Evolutionary conservation across 2,888 invertebrate species (phyloP), one percentile per base, ranked within the genome.

Genomic region (Willowsia nigromaculata): DNA sequence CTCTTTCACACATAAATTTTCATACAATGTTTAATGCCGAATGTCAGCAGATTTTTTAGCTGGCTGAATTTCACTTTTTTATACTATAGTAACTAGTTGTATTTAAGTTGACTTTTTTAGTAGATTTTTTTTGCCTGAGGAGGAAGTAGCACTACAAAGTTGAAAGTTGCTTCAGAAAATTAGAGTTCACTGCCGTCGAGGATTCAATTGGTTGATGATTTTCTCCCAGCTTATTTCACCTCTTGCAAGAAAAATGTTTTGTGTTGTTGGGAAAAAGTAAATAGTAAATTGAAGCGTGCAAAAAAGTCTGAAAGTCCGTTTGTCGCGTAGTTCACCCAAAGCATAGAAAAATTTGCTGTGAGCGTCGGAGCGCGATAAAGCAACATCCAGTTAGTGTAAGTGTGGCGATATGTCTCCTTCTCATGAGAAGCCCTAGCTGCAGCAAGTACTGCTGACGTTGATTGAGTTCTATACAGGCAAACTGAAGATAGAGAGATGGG

Each of bases 381-480:
- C 65, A n/a, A 27, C 82, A 43, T 59, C 27, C 47, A 56, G 43
- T 74, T 37, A 47, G 74, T 13, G 43, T 71, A 83, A 27, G 68
- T 43, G 80, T 47, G 50, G 15, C 78, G 6, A 50, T 53, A 81
- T 71, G 50, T 85, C 22, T 50, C 40, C 25, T 71, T 71, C 71
- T 43, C 25, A 4, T 18, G 11, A n/a, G n/a, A n/a, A n/a, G n/a
- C n/a, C n/a, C n/a, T n/a, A 18, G 33, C 53, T 50, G 68, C 83
- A 59, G 62, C 86, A 71, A 71, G 43, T 50, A 88, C 62, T 47
- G 43, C 25, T 90, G 91, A 91, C 91, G 90, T 91, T 91, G 91
- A 91, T 91, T 90, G 91, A 91, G 90, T 81, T 90, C 68, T 59
- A 22, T 68, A 68, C 37, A 43, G 85, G 50, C 43, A 74, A 27